These are phyloP conservation scores for Abscondita cerata DNA, from an alignment of 2,888 invertebrate genomes.

Conservation along the genomic window DNA sequence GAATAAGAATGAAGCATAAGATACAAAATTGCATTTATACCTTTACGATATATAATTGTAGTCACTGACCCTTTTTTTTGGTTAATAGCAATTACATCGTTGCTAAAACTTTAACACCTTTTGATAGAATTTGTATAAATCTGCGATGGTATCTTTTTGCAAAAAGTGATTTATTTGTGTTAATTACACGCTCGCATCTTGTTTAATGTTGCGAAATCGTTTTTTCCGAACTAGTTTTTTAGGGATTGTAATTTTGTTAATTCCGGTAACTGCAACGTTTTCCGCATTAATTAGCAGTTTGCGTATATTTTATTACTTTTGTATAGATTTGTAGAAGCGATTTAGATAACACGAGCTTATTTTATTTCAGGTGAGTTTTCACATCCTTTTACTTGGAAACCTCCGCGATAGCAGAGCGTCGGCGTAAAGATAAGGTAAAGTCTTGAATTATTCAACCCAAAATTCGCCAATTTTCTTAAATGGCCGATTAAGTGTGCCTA, in stretches of 20 bases:
- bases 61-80: slow-evolving; percentile 36
- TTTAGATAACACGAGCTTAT: slow-evolving; percentile 40
- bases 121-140: slow-evolving; percentile 41
- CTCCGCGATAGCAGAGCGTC: slow-evolving; percentile 18
- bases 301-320: slow-evolving; percentile 30
- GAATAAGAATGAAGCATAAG: slow-evolving; percentile 52
- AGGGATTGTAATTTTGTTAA: slow-evolving; percentile 35
- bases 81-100: slow-evolving; percentile 26
- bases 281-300: slow-evolving; percentile 28
- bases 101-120: slow-evolving; percentile 30
- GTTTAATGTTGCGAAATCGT: slow-evolving; percentile 37
- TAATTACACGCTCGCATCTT: slow-evolving; percentile 39
- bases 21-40: slow-evolving; percentile 50
- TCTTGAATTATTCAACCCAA: slow-evolving; percentile 58
- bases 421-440: slow-evolving; percentile 58
- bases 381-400: slow-evolving; percentile 12
- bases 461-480: slow-evolving; percentile 59
- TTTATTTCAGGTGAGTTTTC: slow-evolving; percentile 54
- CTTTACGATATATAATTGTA: slow-evolving; percentile 40
- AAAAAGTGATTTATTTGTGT: slow-evolving; percentile 45
- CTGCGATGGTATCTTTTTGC: slow-evolving; percentile 37
- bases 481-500: slow-evolving; percentile 58
- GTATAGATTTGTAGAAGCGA: slow-evolving; percentile 23
- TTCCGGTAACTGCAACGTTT: slow-evolving; percentile 31
- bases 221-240: slow-evolving; percentile 31